Base-by-base conservation (phyloP, 2,888 invertebrate genomes). In the Pecten maximus region DNA sequence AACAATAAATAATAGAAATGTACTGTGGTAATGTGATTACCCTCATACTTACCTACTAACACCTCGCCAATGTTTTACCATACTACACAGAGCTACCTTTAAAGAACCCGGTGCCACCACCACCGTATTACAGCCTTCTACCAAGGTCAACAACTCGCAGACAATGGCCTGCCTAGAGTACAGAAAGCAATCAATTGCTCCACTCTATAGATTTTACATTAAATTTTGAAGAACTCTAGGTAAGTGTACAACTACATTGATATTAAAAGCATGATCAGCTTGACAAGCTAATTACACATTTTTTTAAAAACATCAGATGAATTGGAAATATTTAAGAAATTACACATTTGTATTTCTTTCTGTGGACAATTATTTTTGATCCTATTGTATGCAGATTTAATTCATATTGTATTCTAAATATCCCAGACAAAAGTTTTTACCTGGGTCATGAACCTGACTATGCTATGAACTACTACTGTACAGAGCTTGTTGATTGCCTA, bases 201-300 rank as follows among this genome's bases (percentile, higher is more conserved):
- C 28, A 54, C 74, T 28, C 60, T 74, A 74, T 74, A 74, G 74
- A 74, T 74, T 74, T 74, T 74, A 74, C 74, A 74, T 74, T 74
- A 74, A 74, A 74, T 0, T 74, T 74, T 74, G 74, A 74, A 74
- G 74, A 74, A 74, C 74, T 35, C 28, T 35, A 35, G 74, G 35
- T 74, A 74, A 35, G 74, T 35, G 15, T 74, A 74, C 74, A 28
- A 74, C 28, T 23, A 74, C 8, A 28, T 35, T 19, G n/a, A 60
- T 8, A 6, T 10, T 15, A 0, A 35, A 35, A 74, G 74, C 35
- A 28, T 8, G 6, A 10, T 28, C 28, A 74, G 74, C 74, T 74
- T 74, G 19, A 54, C 54, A 15, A 23, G 54, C 19, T 8, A 2
- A 3, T 19, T 54, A 54, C 19, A 54, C 44, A 44, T 8, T 44